Conservation (phyloP, 2,113 vertebrate genomes). For the Leptobrachium leishanense region DNA sequence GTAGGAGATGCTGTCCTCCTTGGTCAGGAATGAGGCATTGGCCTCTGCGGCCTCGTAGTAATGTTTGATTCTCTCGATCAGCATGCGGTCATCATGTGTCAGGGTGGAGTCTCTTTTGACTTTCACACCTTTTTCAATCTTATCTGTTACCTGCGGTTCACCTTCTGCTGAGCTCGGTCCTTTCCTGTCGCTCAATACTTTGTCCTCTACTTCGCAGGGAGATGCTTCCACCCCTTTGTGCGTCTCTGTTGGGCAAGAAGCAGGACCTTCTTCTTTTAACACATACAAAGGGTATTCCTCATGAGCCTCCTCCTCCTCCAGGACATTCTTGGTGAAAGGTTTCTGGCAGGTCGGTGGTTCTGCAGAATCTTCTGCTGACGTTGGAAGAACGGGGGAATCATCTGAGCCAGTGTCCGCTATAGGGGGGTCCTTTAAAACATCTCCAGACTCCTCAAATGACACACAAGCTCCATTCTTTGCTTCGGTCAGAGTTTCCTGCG, state of each 20-base stretch:
- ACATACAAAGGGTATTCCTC: slow-evolving; percentile 52
- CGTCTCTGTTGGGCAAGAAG: not conserved
- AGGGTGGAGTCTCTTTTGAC: slow-evolving; percentile 38
- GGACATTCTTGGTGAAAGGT: slow-evolving; percentile 51
- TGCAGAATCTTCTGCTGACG: not conserved
- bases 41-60: slow-evolving; percentile 73
- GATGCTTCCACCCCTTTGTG: slow-evolving; percentile 9
- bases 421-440: not conserved
- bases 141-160: slow-evolving; percentile 19
- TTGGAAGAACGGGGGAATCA: not conserved
- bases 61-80: slow-evolving; percentile 77
- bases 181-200: not conserved
- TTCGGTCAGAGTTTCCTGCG: slow-evolving; percentile 24
- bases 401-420: not conserved
- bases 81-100: slow-evolving; percentile 63
- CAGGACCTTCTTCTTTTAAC: not conserved
- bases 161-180: slow-evolving; percentile 14
- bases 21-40: slow-evolving; percentile 2
- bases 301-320: slow-evolving; percentile 52
- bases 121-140: slow-evolving; percentile 5
- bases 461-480: slow-evolving; percentile 41
- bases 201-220: slow-evolving; percentile 34
- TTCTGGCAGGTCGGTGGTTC: not conserved
- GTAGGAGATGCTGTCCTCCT: slow-evolving; percentile 66
- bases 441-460: not conserved